Base-by-base conservation (phyloP, 2,888 invertebrate genomes). In the Escarpia spicata region DNA sequence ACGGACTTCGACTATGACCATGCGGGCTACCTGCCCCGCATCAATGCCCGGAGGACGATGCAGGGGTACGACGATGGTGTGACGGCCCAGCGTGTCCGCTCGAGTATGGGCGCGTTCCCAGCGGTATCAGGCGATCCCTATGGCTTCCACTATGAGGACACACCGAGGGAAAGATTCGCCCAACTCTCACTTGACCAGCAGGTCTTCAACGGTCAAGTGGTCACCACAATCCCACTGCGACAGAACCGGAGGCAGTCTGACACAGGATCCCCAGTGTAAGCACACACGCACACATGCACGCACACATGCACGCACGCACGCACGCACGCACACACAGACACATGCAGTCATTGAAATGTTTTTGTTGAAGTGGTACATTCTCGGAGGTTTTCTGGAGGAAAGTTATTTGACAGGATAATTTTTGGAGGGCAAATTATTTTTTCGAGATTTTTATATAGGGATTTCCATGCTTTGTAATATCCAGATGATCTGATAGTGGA, bases 1-100 rank as follows among this genome's bases (percentile, higher is more conserved):
- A 75, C 75, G 19, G 58, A 91, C 91, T n/a, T 91, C 91, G 58
- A 91, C 15, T 91, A 91, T n/a, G 91, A 91, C 37, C 58, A 91
- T 3, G 58, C 52, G 37, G 58, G 91, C n/a, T 91, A 91, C 58
- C 58, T 91, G 91, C 91, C 91, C 15, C 44, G 91, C 44, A 91
- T 91, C 44, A 26, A 15, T n/a, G 44, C 91, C 15, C 91, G 45
- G 91, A 44, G 58, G 15, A 91, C 91, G 3, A 52, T 37, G 52
- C 44, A 52, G 91, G 44, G 37, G 15, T 58, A 91, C 19, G 91
- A 91, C n/a, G 91, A 37, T 6, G 58, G 58, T 3, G 58, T 91
- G n/a, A 91, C 91, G 15, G 58, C 91, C 6, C 91, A 75, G 75
- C 75, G 75, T 75, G 75, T 26, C n/a, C 19, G 75, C 19, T 75